phyloP scores from a whole-genome alignment of 2,113 vertebrate species.

The Cryptomyrus ogoouensis region DNA sequence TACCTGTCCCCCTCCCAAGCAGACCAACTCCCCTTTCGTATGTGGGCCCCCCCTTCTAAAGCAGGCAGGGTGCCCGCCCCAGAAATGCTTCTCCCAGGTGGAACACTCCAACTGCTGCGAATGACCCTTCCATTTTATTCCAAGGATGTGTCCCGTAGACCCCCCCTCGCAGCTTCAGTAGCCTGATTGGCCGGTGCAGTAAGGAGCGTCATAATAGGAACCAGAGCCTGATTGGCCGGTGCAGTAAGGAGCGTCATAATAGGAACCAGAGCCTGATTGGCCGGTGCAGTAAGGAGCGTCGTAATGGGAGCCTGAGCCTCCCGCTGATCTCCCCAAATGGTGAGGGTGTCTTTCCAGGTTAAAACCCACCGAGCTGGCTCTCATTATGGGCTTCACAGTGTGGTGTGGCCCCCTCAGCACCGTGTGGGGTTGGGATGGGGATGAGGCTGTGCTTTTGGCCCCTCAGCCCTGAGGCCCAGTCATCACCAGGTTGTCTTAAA shows the following conservation, averaged over 20 bases:
- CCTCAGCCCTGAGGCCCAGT: slow-evolving; percentile 44
- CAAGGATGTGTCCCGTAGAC: not conserved
- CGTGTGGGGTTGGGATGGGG: slow-evolving; percentile 18
- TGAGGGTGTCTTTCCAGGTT: not conserved
- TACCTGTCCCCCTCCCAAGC: not conserved
- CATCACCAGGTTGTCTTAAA: slow-evolving; percentile 77
- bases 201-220: no score
- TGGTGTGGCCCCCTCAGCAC: not conserved
- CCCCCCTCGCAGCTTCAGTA: not conserved
- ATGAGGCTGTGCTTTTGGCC: slow-evolving; percentile 44
- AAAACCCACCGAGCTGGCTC: not conserved
- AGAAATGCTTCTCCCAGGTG: not conserved
- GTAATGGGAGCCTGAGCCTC: not conserved
- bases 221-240: no score
- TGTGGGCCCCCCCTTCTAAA: not conserved
- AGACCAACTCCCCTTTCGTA: not conserved
- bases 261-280: no score
- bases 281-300: no score
- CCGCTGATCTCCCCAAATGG: not conserved
- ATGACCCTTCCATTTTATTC: no score
- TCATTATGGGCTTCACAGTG: not conserved
- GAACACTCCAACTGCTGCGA: not conserved
- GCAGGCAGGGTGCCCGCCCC: not conserved
- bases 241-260: no score
- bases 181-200: not conserved